phyloP scores from a whole-genome alignment of 2,888 invertebrate genomes.

The Micropterix aruncella region DNA sequence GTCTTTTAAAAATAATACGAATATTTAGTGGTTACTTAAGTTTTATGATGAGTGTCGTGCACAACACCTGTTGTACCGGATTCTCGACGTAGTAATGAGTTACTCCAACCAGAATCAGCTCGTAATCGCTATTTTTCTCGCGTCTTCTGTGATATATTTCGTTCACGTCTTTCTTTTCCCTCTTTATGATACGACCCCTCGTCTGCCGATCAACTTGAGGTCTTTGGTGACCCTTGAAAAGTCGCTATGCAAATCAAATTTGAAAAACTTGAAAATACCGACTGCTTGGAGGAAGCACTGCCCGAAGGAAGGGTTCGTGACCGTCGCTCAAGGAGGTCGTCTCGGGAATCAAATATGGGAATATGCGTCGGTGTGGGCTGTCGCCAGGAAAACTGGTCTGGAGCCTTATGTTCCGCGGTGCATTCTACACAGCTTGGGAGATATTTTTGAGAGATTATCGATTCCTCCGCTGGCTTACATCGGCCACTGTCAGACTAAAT shows the following conservation, averaged over 20 bases:
- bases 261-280: conserved; percentile 22
- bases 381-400: conserved; percentile 28
- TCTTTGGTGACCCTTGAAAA: conserved; percentile 38
- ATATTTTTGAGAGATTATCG: conserved; percentile 37
- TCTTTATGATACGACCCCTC: conserved; percentile 27
- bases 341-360: conserved; percentile 36
- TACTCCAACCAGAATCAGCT: conserved; percentile 42
- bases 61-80: background rate
- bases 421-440: conserved; percentile 34
- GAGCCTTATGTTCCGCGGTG: conserved; percentile 32
- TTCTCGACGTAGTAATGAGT: conserved; percentile 22
- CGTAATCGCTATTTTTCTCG: conserved; percentile 40
- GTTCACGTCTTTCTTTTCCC: conserved; percentile 46
- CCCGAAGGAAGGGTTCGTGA: conserved; percentile 30
- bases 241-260: conserved; percentile 32
- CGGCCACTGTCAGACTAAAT: conserved; percentile 33
- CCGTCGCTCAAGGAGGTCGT: conserved; percentile 26
- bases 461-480: conserved; percentile 40
- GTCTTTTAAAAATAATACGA: no score
- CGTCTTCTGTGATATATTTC: conserved; percentile 39
- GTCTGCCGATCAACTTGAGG: conserved; percentile 20
- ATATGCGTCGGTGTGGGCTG: conserved; percentile 33
- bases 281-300: conserved; percentile 22
- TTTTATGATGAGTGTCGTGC: no score
- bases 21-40: no score